phyloP scores from a whole-genome alignment of 1,140 invertebrate genomes.

The Olivierus martensii region DNA sequence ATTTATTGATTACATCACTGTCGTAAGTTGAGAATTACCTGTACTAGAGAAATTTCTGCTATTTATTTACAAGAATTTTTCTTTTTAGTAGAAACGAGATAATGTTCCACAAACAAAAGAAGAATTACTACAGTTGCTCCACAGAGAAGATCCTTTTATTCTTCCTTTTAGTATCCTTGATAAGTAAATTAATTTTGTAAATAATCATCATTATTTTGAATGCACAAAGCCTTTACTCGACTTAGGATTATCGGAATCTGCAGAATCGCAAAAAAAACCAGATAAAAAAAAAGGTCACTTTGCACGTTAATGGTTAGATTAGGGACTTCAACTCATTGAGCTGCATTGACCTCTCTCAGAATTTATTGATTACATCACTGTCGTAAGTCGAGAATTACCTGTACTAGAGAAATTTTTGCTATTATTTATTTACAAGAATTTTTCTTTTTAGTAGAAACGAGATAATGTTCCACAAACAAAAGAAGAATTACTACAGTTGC shows the following conservation, averaged over 20 bases:
- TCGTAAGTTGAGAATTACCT: too few relatives aligned
- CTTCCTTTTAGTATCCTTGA: slow-evolving; percentile 21
- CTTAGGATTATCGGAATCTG: slow-evolving; percentile 21
- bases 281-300: too few relatives aligned
- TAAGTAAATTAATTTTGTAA: not conserved
- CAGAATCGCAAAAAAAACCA: slow-evolving; percentile 24
- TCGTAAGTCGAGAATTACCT: too few relatives aligned
- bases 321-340: too few relatives aligned
- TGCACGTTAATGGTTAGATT: too few relatives aligned
- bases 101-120: slow-evolving; percentile 22
- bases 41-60: too few relatives aligned
- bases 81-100: slow-evolving; percentile 17
- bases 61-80: too few relatives aligned
- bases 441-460: slow-evolving; percentile 11
- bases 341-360: too few relatives aligned
- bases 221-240: too few relatives aligned
- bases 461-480: slow-evolving; percentile 22
- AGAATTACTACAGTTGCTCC: slow-evolving; percentile 23
- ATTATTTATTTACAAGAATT: not conserved
- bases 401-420: not conserved
- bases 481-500: slow-evolving; percentile 24
- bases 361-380: too few relatives aligned
- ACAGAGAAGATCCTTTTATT: slow-evolving; percentile 22
- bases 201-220: too few relatives aligned
- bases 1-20: too few relatives aligned